Conservation (phyloP, 1,140 invertebrate genomes). For the Globodera ellingtonae region DNA sequence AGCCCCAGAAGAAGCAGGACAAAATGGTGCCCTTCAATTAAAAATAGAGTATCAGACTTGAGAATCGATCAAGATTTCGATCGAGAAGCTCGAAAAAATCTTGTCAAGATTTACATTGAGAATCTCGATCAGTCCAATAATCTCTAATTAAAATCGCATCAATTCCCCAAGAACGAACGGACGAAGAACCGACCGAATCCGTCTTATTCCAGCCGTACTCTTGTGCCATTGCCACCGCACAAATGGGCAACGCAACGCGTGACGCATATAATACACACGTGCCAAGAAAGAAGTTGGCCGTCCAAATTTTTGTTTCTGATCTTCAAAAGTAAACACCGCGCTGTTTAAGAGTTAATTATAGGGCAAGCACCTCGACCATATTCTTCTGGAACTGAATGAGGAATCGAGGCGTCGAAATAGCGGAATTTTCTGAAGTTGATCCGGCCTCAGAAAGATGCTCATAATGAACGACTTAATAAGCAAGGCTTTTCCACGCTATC, state of each 20-base stretch:
- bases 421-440: conserved; percentile 9
- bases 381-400: conserved; percentile 7
- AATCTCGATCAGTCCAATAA: neutral
- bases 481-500: neutral
- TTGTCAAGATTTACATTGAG: neutral
- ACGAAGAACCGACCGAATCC: conserved; percentile 69
- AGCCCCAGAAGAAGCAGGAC: conserved; percentile 79
- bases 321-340: conserved; percentile 48
- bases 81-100: too few species aligned
- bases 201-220: conserved; percentile 76
- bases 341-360: neutral
- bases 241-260: conserved; percentile 74
- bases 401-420: neutral
- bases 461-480: neutral
- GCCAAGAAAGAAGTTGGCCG: conserved; percentile 72
- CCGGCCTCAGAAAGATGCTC: conserved; percentile 8
- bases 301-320: conserved; percentile 70
- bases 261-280: conserved; percentile 75
- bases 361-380: neutral
- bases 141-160: too few species aligned
- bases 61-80: too few species aligned
- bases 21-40: conserved; percentile 72
- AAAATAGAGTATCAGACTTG: neutral
- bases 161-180: too few species aligned
- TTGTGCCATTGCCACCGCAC: conserved; percentile 73